Percentiles rank a stretch among this genome's conserved stretches.
Conservation (phyloP, 2,797 vertebrate genomes). For the Pitangus sulphuratus region DNA sequence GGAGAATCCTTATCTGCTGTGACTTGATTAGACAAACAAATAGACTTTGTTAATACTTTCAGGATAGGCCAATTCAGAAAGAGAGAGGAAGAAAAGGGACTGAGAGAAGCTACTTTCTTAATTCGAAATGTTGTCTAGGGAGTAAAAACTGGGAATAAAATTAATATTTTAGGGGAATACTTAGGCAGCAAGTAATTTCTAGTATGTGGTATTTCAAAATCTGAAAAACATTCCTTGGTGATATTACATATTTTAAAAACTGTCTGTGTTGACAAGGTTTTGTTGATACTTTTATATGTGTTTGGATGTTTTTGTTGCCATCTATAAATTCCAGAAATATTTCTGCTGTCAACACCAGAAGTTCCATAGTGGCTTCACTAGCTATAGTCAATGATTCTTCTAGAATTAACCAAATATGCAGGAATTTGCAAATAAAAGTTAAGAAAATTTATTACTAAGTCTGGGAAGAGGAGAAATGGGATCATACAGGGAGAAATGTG, state of each 20-base stretch:
- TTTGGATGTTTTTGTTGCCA: not conserved
- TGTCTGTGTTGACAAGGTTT: not conserved
- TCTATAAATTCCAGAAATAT: slow-evolving; percentile 7
- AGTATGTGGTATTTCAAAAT: slow-evolving; percentile 52
- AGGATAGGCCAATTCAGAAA: not conserved
- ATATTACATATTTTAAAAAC: slow-evolving; percentile 25
- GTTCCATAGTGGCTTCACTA: not conserved
- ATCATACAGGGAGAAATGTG: not conserved
- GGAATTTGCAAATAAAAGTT: not conserved
- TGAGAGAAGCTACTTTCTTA: slow-evolving; percentile 7
- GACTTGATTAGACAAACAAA: not conserved
- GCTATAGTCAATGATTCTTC: not conserved
- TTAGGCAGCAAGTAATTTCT: slow-evolving; percentile 26
- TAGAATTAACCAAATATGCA: not conserved
- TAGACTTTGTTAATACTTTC: not conserved
- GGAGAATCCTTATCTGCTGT: not conserved
- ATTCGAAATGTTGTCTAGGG: not conserved
- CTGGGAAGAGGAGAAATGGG: not conserved
- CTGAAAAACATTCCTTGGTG: not conserved
- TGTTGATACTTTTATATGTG: not conserved
- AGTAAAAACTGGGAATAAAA: slow-evolving; percentile 19
- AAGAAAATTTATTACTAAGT: not conserved
- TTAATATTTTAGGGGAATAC: not conserved
- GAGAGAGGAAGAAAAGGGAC: not conserved
- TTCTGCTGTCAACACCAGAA: not conserved